These are phyloP conservation scores for silkworm (Bombyx mori) DNA, from an alignment of 1,140 invertebrate species.

Conservation along the genomic window DNA sequence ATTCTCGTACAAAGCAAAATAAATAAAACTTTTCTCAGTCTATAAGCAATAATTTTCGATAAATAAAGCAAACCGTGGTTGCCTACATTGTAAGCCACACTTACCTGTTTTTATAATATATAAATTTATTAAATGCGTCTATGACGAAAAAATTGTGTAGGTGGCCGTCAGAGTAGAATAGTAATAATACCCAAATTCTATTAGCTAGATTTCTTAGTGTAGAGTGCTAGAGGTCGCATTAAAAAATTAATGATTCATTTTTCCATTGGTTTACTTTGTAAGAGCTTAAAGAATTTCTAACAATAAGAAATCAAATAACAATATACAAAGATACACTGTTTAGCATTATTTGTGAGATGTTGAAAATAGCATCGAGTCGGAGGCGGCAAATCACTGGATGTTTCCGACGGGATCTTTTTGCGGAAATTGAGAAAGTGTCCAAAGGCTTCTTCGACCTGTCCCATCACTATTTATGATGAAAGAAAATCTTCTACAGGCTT, in stretches of 20 bases:
- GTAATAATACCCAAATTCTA: too few relatives aligned
- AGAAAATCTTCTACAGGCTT: too few relatives aligned
- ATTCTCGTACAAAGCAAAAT: too few relatives aligned
- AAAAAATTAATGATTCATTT: neutral
- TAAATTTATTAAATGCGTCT: too few relatives aligned
- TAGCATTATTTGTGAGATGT: conserved; percentile 16
- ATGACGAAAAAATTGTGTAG: too few relatives aligned
- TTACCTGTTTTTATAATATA: too few relatives aligned
- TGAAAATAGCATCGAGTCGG: conserved; percentile 19
- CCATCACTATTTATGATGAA: too few relatives aligned
- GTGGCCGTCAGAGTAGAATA: too few relatives aligned
- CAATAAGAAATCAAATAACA: neutral
- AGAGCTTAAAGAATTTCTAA: neutral
- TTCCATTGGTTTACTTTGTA: neutral
- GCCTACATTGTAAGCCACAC: too few relatives aligned
- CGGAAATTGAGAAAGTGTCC: conserved; percentile 34
- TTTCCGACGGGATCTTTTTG: conserved; percentile 21
- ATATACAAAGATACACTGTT: neutral
- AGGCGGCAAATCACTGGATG: conserved; percentile 32
- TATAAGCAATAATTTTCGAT: too few relatives aligned
- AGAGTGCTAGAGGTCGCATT: neutral
- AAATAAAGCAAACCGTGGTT: too few relatives aligned
- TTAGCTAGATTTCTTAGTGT: neutral
- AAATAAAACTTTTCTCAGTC: too few relatives aligned
- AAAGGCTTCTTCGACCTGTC: neutral